phyloP scores from a whole-genome alignment of 2,797 vertebrate species.

The Enteromius anoplus region DNA sequence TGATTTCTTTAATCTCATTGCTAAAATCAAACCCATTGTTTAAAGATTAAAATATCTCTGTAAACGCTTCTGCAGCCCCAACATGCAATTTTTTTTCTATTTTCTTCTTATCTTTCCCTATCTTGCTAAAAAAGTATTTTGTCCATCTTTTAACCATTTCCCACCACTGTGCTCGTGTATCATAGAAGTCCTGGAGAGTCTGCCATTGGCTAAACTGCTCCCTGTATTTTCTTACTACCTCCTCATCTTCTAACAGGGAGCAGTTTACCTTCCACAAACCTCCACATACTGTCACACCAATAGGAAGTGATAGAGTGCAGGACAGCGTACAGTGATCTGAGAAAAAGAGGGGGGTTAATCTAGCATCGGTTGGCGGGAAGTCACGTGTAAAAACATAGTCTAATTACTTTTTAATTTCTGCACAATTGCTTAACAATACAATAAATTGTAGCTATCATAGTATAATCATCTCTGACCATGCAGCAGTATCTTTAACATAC shows the following conservation, averaged over 20 bases:
- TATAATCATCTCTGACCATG: neutral
- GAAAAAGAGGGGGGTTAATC: neutral
- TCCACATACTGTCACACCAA: neutral
- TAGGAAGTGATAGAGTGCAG: neutral
- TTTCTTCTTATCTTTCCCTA: neutral
- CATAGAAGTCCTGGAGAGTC: neutral
- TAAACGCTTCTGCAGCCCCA: neutral
- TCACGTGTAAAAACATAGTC: neutral
- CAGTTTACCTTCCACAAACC: neutral
- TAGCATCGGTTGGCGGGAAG: neutral
- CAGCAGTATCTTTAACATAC: conserved; percentile 1
- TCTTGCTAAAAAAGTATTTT: neutral
- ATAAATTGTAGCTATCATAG: neutral
- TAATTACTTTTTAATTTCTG: neutral
- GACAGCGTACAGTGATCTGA: neutral
- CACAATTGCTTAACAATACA: neutral
- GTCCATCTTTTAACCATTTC: neutral
- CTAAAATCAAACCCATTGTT: too few species aligned
- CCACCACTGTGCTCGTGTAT: neutral
- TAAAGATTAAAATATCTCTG: neutral
- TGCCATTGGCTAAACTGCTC: neutral
- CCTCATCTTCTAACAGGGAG: neutral
- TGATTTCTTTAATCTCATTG: too few species aligned
- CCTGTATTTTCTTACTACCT: neutral
- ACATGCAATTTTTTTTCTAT: neutral